phyloP scores from a whole-genome alignment of 2,888 invertebrate genomes.

The Disparrhopalites patrizii region DNA sequence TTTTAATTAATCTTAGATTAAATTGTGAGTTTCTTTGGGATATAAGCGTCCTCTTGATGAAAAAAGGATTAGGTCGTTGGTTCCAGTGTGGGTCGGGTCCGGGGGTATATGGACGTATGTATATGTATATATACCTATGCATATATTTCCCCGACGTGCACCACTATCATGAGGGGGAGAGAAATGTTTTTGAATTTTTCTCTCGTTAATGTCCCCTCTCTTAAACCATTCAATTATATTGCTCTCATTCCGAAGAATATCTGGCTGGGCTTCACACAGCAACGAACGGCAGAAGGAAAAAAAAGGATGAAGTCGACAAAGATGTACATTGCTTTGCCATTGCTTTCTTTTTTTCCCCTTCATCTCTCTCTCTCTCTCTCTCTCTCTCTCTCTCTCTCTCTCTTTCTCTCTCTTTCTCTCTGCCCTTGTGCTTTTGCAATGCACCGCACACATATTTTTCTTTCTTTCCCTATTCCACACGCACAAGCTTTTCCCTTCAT shows the following conservation, averaged over 20 bases:
- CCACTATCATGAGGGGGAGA: too few species aligned
- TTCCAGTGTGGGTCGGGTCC: slow-evolving; percentile 22
- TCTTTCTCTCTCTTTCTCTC: background rate
- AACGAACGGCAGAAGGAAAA: background rate
- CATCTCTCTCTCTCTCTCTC: slow-evolving; percentile 7
- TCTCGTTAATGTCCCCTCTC: slow-evolving; percentile 37
- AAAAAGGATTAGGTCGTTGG: slow-evolving; percentile 38
- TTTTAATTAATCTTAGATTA: slow-evolving; percentile 46
- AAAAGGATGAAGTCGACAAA: slow-evolving; percentile 8
- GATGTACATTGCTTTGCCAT: slow-evolving; percentile 1
- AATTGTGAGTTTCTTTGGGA: slow-evolving; percentile 41
- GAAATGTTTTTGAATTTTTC: slow-evolving; percentile 42
- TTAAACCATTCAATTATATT: slow-evolving; percentile 32
- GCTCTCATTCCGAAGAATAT: slow-evolving; percentile 29
- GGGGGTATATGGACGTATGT: too few species aligned
- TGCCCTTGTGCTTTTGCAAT: background rate
- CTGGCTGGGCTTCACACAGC: background rate
- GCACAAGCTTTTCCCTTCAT: slow-evolving; percentile 13
- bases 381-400: slow-evolving; percentile 19
- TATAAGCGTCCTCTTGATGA: slow-evolving; percentile 37
- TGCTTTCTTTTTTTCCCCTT: slow-evolving; percentile 1
- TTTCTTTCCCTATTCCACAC: background rate
- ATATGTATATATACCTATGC: too few species aligned
- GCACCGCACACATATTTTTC: background rate
- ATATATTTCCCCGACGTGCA: too few species aligned